A percentile compares a stretch with the other conserved stretches of the same genome.
phyloP scores from a whole-genome alignment of 1,140 invertebrate genomes.

The Bombus cullumanus region DNA sequence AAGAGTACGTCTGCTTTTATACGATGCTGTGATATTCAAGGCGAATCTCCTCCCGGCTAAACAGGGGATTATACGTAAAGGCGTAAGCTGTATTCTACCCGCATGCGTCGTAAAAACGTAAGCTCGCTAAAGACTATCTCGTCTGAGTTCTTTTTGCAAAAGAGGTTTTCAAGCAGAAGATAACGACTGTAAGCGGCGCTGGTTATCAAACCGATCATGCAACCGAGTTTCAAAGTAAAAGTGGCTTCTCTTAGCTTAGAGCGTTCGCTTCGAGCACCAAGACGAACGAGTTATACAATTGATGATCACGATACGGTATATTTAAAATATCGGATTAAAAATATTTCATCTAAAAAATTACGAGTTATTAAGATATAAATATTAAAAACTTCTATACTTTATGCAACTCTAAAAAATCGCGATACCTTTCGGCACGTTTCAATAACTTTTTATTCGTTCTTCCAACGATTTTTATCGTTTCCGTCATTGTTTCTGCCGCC shows the following conservation, averaged over 20 bases:
- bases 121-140: conserved; percentile 36
- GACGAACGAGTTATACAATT: background rate
- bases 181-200: conserved; percentile 4
- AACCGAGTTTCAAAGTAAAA: background rate
- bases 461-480: background rate
- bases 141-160: conserved; percentile 16
- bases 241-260: background rate
- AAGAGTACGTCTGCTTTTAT: conserved; percentile 2
- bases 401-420: too few relatives aligned
- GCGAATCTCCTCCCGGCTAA: conserved; percentile 10
- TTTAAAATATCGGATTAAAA: background rate
- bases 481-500: background rate
- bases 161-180: background rate
- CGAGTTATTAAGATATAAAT: too few relatives aligned
- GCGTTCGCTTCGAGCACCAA: background rate
- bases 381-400: too few relatives aligned
- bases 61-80: conserved; percentile 27
- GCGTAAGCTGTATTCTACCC: conserved; percentile 33
- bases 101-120: conserved; percentile 26
- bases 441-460: background rate
- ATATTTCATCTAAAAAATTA: background rate
- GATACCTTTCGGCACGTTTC: background rate
- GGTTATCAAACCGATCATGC: conserved; percentile 13
- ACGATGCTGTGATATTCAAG: conserved; percentile 6
- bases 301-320: background rate